Percentiles rank a stretch among this genome's conserved stretches.
phyloP scores from a whole-genome alignment of 2,888 invertebrate species.

The Sesamia inferens region DNA sequence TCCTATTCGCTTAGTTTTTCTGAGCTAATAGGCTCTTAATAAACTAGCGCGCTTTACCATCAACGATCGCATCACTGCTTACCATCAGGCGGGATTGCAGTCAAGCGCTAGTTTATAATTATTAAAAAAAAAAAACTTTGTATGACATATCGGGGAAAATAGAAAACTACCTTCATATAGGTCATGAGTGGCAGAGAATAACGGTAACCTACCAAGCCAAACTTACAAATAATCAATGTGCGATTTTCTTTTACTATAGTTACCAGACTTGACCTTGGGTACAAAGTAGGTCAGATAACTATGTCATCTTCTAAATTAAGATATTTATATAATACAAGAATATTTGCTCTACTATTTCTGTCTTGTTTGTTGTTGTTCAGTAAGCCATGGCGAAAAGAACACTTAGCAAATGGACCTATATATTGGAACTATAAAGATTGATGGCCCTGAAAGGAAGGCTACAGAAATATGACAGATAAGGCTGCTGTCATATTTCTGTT shows the following conservation, averaged over 20 bases:
- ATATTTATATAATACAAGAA: conserved; percentile 4
- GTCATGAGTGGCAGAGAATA: neutral
- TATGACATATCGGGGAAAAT: neutral
- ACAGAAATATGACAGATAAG: too few species aligned
- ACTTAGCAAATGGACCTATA: neutral
- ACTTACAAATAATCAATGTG: neutral
- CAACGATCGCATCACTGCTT: too few species aligned
- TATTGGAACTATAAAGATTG: neutral
- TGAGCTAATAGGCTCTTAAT: too few species aligned
- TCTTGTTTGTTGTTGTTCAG: neutral
- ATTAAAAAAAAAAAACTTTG: too few species aligned
- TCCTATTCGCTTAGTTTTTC: too few species aligned
- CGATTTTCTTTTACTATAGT: neutral
- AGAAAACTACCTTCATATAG: neutral
- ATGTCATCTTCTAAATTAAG: neutral
- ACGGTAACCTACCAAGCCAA: neutral
- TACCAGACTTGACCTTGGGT: neutral
- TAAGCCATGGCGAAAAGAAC: neutral
- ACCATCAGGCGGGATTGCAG: too few species aligned
- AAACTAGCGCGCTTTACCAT: too few species aligned
- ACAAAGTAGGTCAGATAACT: conserved; percentile 12
- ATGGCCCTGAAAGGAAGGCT: neutral
- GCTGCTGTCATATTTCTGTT: neutral
- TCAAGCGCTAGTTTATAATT: too few species aligned
- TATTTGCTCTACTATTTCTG: neutral